phyloP scores from a whole-genome alignment of 2,888 invertebrate species.

The Aethes cnicana region DNA sequence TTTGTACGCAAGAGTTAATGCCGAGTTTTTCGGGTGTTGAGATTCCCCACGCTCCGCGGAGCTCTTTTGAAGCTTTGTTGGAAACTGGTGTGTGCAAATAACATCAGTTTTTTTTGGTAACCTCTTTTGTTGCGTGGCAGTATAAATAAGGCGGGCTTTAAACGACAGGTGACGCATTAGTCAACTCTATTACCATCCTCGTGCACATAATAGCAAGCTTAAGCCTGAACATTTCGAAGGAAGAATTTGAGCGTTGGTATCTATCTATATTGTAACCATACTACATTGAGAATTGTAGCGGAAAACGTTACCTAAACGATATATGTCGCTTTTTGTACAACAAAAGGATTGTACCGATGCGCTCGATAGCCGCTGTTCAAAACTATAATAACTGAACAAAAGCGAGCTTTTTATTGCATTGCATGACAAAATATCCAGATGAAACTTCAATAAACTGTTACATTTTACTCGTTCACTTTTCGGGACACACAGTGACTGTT shows the following conservation, averaged over 20 bases:
- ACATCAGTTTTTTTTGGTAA: neutral
- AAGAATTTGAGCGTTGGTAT: too few species aligned
- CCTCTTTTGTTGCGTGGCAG: too few species aligned
- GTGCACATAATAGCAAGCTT: too few species aligned
- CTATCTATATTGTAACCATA: constrained; percentile 28
- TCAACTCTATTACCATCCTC: constrained; percentile 5
- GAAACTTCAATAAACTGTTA: constrained; percentile 22
- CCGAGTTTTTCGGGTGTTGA: constrained; percentile 29
- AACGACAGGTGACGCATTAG: constrained; percentile 4
- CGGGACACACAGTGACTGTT: neutral
- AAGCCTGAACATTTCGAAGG: too few species aligned
- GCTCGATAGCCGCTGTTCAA: constrained; percentile 21
- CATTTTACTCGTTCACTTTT: neutral
- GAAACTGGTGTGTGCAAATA: neutral
- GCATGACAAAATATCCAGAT: constrained; percentile 14
- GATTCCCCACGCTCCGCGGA: constrained; percentile 2
- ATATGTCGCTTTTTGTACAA: constrained; percentile 22
- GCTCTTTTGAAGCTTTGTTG: neutral
- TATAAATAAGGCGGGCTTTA: neutral
- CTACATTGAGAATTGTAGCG: constrained; percentile 8
- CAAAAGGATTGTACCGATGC: constrained; percentile 13
- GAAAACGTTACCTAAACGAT: constrained; percentile 26
- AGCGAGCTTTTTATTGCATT: constrained; percentile 20
- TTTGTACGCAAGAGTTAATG: constrained; percentile 40
- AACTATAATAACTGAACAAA: constrained; percentile 23